Conservation (phyloP, 1,140 invertebrate genomes). For the Apis dorsata region DNA sequence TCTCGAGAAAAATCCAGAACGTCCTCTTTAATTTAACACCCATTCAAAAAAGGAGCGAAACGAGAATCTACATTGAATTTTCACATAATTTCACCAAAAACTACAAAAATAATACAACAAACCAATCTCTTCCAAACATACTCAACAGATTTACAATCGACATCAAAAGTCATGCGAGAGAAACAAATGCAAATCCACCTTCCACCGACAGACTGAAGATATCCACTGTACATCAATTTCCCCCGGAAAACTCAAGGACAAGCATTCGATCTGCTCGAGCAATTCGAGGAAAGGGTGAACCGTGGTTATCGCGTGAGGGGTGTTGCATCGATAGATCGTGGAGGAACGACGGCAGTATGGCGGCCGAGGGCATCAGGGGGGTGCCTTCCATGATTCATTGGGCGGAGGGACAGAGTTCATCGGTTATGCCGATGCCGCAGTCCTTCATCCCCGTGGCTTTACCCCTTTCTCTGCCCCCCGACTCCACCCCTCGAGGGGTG, state of each 20-base stretch:
- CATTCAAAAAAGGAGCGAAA: too few species aligned
- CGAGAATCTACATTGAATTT: too few species aligned
- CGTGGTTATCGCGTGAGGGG: neutral
- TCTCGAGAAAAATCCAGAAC: too few species aligned
- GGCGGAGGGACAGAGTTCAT: constrained; percentile 60
- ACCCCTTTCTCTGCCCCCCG: constrained; percentile 42
- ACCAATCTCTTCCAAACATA: too few species aligned
- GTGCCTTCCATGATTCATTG: constrained; percentile 66
- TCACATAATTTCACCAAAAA: too few species aligned
- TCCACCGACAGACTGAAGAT: neutral
- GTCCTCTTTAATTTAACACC: too few species aligned
- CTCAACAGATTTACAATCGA: too few species aligned
- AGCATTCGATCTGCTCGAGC: neutral
- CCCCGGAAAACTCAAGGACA: too few species aligned
- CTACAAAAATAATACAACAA: too few species aligned
- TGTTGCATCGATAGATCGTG: constrained; percentile 24
- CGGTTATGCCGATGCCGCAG: constrained; percentile 65
- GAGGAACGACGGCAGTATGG: constrained; percentile 27
- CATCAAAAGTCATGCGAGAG: neutral
- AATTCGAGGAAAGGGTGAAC: neutral
- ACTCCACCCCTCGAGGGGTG: constrained; percentile 24
- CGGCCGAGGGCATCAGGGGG: neutral
- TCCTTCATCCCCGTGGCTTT: constrained; percentile 56
- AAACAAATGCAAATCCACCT: neutral
- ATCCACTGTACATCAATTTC: too few species aligned